Conservation (phyloP, 2,888 invertebrate genomes). For the Hypsopygia costalis region DNA sequence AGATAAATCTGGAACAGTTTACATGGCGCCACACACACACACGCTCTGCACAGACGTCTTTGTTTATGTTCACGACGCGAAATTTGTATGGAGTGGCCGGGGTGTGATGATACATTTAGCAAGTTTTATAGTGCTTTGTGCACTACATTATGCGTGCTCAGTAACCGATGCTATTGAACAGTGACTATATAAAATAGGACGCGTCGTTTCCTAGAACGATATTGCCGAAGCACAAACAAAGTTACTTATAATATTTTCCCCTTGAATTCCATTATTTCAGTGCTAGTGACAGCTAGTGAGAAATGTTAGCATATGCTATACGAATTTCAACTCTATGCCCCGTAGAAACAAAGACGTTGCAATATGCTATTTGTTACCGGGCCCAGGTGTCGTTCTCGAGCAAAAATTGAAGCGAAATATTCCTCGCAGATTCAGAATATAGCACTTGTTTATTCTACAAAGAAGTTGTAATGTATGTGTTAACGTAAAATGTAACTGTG, state of each 20-base stretch:
- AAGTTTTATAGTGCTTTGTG: no score
- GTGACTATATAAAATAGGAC: constrained; percentile 6
- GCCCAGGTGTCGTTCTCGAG: constrained; percentile 53
- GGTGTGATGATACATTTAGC: no score
- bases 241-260: constrained; percentile 42
- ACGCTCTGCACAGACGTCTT: no score
- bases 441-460: constrained; percentile 19
- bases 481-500: no score
- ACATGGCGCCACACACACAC: no score
- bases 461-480: constrained; percentile 7
- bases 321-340: constrained; percentile 21
- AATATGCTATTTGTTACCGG: constrained; percentile 18
- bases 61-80: no score
- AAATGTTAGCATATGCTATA: constrained; percentile 23
- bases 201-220: constrained; percentile 25
- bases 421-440: constrained; percentile 38
- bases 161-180: not conserved
- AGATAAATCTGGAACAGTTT: no score
- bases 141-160: not conserved
- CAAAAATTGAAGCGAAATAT: constrained; percentile 58
- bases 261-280: constrained; percentile 48
- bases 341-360: constrained; percentile 15
- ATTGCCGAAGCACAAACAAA: constrained; percentile 39
- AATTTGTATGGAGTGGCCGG: no score
- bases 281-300: constrained; percentile 45